Base-by-base conservation (phyloP, 2,113 vertebrate genomes). In the Oceanites oceanicus region DNA sequence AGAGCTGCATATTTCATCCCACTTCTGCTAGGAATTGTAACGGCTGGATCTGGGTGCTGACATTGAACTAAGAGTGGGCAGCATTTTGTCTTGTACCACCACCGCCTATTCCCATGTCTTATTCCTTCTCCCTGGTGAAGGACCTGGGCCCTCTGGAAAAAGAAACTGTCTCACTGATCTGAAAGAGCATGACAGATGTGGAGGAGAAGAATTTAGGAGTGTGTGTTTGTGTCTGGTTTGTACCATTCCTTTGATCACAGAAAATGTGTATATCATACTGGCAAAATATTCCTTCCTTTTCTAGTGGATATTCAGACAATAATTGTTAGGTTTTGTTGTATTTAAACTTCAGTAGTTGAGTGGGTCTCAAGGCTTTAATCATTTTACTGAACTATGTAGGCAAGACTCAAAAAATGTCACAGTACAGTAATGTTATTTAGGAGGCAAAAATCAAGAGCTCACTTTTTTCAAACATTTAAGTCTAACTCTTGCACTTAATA, bases 1-100 rank as follows among this genome's bases (percentile, higher is more conserved):
- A 79, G 74, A 91, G 77, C 66, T 87, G 80, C 40, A 5, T 96
- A 86, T 96, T 97, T 96, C 93, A 95, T 96, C 62, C 78, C 23
- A 16, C 68, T 95, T 88, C 74, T 96, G 49, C 81, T 58, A 42
- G n/a, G 86, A 76, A 49, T 66, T 96, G 73, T 91, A 79, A 49
- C 1, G 1, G 76, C 58, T 91, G 91, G 68, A 22, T 91, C 80
- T 78, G 91, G 45, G 84, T 85, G 91, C 93, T 96, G 93, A 94
- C 93, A 91, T 3, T 4, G 87, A 91, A 23, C 68, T 85, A 44
- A 75, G 70, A 94, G 76, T 18, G 59, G 70, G 70, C 80, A 94
- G 58, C 36, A 36, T 81, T 96, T 90, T 96, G 61, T 91, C 77
- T 87, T 92, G 8, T 91, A 68, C 80, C 77, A 74, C 65, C 66